phyloP scores from a whole-genome alignment of 2,113 vertebrate species.

The Scalopus aquaticus region DNA sequence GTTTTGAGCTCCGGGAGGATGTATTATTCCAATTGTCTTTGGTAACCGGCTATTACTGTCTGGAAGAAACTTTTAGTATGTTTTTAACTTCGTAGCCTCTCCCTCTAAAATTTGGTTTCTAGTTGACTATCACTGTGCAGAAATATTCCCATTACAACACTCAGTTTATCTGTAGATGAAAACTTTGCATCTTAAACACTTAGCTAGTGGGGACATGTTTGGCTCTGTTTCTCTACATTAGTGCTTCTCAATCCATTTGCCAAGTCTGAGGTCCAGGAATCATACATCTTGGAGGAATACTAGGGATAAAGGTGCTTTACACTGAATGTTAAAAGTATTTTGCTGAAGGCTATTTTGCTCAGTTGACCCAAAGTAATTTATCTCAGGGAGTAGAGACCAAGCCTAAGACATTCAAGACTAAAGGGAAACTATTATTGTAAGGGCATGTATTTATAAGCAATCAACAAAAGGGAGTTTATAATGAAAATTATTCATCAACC shows the following conservation, averaged over 20 bases:
- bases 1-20: slow-evolving; percentile 29
- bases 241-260: slow-evolving; percentile 28
- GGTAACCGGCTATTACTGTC: slow-evolving; percentile 36
- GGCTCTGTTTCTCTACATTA: slow-evolving; percentile 48
- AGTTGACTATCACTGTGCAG: slow-evolving; percentile 16
- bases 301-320: slow-evolving; percentile 15
- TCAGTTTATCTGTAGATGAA: slow-evolving; percentile 65
- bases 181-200: slow-evolving; percentile 55
- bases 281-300: neutral
- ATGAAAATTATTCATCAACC: slow-evolving; percentile 40
- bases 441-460: slow-evolving; percentile 40
- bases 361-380: slow-evolving; percentile 47
- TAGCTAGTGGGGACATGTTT: slow-evolving; percentile 15
- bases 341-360: slow-evolving; percentile 6
- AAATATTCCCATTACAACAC: slow-evolving; percentile 39
- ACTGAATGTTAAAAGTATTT: slow-evolving; percentile 52
- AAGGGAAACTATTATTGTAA: slow-evolving; percentile 5
- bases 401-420: neutral
- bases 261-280: slow-evolving; percentile 23
- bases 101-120: slow-evolving; percentile 49
- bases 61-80: neutral
- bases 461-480: slow-evolving; percentile 26
- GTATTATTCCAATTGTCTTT: slow-evolving; percentile 51
- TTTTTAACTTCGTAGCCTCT: slow-evolving; percentile 54
- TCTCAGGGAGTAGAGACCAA: slow-evolving; percentile 16